phyloP scores from a whole-genome alignment of 92 coral and sea anemone species.

The Ricordea florida region DNA sequence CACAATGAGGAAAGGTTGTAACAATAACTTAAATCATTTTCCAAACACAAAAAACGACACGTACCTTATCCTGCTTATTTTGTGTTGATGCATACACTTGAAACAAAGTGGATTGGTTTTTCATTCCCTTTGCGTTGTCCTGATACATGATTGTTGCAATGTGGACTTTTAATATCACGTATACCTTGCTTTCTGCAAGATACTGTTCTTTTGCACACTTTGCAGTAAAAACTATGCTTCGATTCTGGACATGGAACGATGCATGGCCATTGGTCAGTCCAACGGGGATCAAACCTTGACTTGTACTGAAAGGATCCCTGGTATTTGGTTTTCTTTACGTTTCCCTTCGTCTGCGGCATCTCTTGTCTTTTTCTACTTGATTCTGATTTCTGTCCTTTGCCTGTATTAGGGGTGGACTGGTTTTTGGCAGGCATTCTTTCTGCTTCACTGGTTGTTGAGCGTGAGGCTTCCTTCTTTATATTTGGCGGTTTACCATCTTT shows the following conservation, averaged over 20 bases:
- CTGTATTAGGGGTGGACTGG: background rate
- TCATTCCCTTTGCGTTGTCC: slow-evolving; percentile 17
- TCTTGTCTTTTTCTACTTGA: background rate
- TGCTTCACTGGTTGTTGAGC: background rate
- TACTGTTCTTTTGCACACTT: slow-evolving; percentile 9
- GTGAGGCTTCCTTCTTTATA: background rate
- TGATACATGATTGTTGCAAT: slow-evolving; percentile 5
- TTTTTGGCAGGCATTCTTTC: background rate
- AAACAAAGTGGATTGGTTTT: slow-evolving; percentile 34
- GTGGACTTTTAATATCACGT: slow-evolving; percentile 4
- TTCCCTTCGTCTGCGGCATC: background rate
- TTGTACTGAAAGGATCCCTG: slow-evolving; percentile 43
- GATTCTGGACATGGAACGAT: slow-evolving; percentile 9
- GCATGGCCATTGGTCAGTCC: slow-evolving; percentile 29
- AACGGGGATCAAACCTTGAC: slow-evolving; percentile 7
- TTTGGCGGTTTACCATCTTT: background rate
- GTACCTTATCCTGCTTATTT: slow-evolving; percentile 37
- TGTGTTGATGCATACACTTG: slow-evolving; percentile 34
- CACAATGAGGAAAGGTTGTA: no score
- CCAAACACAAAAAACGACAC: background rate
- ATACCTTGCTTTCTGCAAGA: slow-evolving; percentile 10
- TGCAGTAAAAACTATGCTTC: slow-evolving; percentile 1
- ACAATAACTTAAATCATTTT: no score
- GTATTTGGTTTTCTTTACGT: slow-evolving; percentile 3
- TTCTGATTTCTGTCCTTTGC: background rate